phyloP scores from a whole-genome alignment of 1,140 invertebrate species.

The Druon quercuslanigerum region DNA sequence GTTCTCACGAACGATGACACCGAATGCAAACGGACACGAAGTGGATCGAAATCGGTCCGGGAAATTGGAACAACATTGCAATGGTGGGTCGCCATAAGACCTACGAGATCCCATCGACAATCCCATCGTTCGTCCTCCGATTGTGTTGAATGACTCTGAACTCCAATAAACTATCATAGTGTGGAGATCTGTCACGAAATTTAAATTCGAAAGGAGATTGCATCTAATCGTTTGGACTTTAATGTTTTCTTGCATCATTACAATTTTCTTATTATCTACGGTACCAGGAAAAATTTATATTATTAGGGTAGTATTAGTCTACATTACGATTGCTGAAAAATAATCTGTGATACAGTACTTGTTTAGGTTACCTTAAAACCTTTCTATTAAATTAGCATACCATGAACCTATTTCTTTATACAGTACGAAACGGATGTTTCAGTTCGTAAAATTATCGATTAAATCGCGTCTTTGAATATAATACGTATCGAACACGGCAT shows the following conservation, averaged over 20 bases:
- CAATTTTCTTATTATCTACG: neutral
- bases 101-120: neutral
- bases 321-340: no score
- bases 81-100: neutral
- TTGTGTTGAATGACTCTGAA: neutral
- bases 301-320: no score
- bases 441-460: slow-evolving; percentile 29
- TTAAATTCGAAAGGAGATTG: slow-evolving; percentile 23
- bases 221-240: neutral
- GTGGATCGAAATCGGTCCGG: slow-evolving; percentile 25
- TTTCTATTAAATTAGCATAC: slow-evolving; percentile 17
- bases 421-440: slow-evolving; percentile 15
- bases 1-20: slow-evolving; percentile 30
- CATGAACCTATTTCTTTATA: slow-evolving; percentile 22
- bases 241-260: neutral
- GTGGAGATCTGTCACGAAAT: slow-evolving; percentile 3
- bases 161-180: slow-evolving; percentile 4
- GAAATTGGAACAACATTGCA: slow-evolving; percentile 13
- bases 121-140: neutral
- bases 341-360: no score
- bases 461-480: slow-evolving; percentile 28
- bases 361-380: neutral
- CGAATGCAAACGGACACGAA: slow-evolving; percentile 22
- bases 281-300: no score
- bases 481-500: slow-evolving; percentile 20